A percentile compares a stretch with the other conserved stretches of the same genome.
Conservation (phyloP, 1,140 invertebrate genomes). For the Lordiphosa mommai region DNA sequence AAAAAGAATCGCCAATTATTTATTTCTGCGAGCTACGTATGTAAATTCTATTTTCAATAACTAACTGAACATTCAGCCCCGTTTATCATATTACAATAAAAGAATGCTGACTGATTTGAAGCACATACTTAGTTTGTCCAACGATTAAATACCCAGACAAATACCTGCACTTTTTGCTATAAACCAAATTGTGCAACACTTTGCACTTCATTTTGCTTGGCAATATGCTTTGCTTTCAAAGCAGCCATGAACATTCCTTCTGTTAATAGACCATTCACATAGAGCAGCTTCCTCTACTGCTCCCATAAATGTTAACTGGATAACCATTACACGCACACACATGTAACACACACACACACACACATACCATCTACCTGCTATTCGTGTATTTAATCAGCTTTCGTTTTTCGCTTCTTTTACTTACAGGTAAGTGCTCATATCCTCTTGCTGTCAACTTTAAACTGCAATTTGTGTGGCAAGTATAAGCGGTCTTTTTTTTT, state of each 20-base stretch:
- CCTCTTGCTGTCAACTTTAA: slow-evolving; percentile 64
- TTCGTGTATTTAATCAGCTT: slow-evolving; percentile 67
- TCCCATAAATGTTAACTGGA: slow-evolving; percentile 62
- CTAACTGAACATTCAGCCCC: too few species aligned
- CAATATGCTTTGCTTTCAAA: background rate
- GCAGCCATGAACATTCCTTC: slow-evolving; percentile 34
- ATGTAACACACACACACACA: background rate
- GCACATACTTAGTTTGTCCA: too few species aligned
- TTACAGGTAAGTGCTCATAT: slow-evolving; percentile 71
- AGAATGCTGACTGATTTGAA: too few species aligned
- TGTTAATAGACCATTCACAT: too few species aligned
- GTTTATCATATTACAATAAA: too few species aligned
- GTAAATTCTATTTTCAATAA: too few species aligned
- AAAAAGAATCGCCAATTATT: too few species aligned
- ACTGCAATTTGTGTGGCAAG: slow-evolving; percentile 63
- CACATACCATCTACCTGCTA: background rate
- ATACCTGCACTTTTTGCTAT: slow-evolving; percentile 26
- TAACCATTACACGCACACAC: slow-evolving; percentile 26
- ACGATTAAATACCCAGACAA: too few species aligned
- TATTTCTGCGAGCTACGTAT: too few species aligned
- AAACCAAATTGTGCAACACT: slow-evolving; percentile 8
- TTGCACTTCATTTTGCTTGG: slow-evolving; percentile 12
- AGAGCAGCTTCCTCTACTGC: slow-evolving; percentile 30
- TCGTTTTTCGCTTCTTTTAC: slow-evolving; percentile 56
- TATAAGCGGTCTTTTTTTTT: slow-evolving; percentile 36